These are phyloP conservation scores for Netelia fuscicornis DNA, from an alignment of 2,888 invertebrate genomes.

Conservation along the genomic window DNA sequence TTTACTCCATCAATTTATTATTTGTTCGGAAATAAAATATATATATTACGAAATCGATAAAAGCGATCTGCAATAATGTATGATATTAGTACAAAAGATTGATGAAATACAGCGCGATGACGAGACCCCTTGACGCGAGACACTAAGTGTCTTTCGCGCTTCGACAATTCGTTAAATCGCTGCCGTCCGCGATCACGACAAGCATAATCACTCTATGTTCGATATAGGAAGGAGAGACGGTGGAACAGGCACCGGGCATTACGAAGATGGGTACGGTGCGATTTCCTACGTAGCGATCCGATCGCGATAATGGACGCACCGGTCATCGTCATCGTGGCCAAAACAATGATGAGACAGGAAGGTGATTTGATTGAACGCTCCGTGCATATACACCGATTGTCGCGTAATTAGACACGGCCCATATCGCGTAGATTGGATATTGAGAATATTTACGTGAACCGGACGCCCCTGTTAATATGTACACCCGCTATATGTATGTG, in stretches of 20 bases:
- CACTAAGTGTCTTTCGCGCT: conserved; percentile 65
- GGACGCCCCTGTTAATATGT: conserved; percentile 18
- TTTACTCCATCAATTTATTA: too few relatives aligned
- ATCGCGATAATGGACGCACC: conserved; percentile 76
- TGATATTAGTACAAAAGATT: conserved; percentile 34
- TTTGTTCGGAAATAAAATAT: too few relatives aligned
- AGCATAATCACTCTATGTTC: conserved; percentile 27
- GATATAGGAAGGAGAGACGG: conserved; percentile 15
- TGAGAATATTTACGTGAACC: conserved; percentile 45
- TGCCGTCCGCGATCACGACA: conserved; percentile 57
- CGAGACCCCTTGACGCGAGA: conserved; percentile 53
- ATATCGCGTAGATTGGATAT: conserved; percentile 79
- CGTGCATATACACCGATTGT: conserved; percentile 73
- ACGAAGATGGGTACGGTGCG: conserved; percentile 68
- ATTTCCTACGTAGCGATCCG: conserved; percentile 56
- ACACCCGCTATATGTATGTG: too few relatives aligned
- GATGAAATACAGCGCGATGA: conserved; percentile 41
- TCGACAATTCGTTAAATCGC: conserved; percentile 68
- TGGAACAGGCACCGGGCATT: conserved; percentile 36
- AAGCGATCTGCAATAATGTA: conserved; percentile 6
- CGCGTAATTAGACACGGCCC: conserved; percentile 83
- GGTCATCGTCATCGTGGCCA: conserved; percentile 61
- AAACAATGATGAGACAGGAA: conserved; percentile 75
- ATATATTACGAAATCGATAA: conserved; percentile 14
- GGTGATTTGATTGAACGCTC: conserved; percentile 79